Base-by-base conservation (phyloP, 2,888 invertebrate species). In the Ophion ventricosus region DNA sequence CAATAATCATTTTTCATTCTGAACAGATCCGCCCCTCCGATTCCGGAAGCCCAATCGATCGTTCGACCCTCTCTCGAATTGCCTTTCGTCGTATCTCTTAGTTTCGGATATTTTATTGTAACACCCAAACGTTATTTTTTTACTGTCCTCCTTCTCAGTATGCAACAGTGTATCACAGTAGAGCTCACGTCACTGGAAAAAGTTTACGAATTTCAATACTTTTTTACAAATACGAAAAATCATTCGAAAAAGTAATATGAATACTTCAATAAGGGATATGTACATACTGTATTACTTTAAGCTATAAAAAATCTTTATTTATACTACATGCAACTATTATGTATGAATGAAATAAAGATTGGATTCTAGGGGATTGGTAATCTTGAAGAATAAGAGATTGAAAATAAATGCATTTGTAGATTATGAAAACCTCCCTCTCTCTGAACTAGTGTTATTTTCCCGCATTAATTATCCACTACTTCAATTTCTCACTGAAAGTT, bases 1-100 rank as follows among this genome's bases (percentile, higher is more conserved):
- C 57, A 66, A 66, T 80, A 73, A 73, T 66, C 43, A 66, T 66
- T 56, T 74, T 74, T 80, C 57, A n/a, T 66, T 57, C 23, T 20
- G 17, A 73, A 26, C 66, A 20, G 20, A 54, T 59, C 56, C 49
- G 63, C 57, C 57, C 57, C 73, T 20, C 23, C 25, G 2, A 57
- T 29, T 26, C 56, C 26, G 40, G 14, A 43, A 76, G 35, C 75
- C 40, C 66, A 66, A 61, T 78, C 43, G 57, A 66, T 80, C 73
- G 79, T 54, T 74, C 20, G 57, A 74, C 73, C 66, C 80, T 74
- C 40, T 57, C 59, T 20, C 49, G 66, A 67, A 49, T 74, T 74
- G 43, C 49, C 57, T 49, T 8, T 57, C 35, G 29, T 25, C 35
- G 20, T 29, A 54, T 54, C 5, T 64, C 35, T 54, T 49, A 40